Percentiles rank a stretch among this genome's conserved stretches.
These are phyloP conservation scores for Lophius americanus DNA, from an alignment of 2,797 vertebrate species.

Conservation along the genomic window DNA sequence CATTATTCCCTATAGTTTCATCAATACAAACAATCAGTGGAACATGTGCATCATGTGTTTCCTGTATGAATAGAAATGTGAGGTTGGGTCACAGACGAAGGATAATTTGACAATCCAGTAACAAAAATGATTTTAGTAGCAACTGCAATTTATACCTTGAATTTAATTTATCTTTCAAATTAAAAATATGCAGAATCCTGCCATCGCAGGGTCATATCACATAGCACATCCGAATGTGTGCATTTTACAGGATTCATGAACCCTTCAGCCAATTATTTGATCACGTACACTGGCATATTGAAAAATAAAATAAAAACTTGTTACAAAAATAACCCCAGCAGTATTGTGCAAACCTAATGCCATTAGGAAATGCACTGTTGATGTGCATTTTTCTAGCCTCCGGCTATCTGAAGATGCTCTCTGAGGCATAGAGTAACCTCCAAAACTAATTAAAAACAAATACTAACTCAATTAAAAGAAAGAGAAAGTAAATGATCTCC, in stretches of 20 bases:
- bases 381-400: conserved; percentile 52
- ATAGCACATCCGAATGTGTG: conserved; percentile 16
- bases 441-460: conserved; percentile 72
- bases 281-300: conserved; percentile 41
- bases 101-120: conserved; percentile 25
- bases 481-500: conserved; percentile 61
- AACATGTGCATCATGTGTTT: conserved; percentile 30
- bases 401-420: conserved; percentile 61
- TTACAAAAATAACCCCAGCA: conserved; percentile 60
- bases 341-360: conserved; percentile 60
- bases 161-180: conserved; percentile 35
- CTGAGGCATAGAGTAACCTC: conserved; percentile 60
- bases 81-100: conserved; percentile 29
- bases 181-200: conserved; percentile 25
- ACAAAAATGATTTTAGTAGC: conserved; percentile 4
- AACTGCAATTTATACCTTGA: conserved; percentile 15
- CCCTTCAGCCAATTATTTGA: conserved; percentile 46
- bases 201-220: conserved; percentile 12
- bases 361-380: conserved; percentile 58
- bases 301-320: conserved; percentile 60
- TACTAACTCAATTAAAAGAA: conserved; percentile 68
- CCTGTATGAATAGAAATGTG: conserved; percentile 36
- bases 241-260: conserved; percentile 16
- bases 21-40: conserved; percentile 52
- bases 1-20: conserved; percentile 29